Conservation (phyloP, 1,140 invertebrate genomes). For the Dermatophagoides farinae region DNA sequence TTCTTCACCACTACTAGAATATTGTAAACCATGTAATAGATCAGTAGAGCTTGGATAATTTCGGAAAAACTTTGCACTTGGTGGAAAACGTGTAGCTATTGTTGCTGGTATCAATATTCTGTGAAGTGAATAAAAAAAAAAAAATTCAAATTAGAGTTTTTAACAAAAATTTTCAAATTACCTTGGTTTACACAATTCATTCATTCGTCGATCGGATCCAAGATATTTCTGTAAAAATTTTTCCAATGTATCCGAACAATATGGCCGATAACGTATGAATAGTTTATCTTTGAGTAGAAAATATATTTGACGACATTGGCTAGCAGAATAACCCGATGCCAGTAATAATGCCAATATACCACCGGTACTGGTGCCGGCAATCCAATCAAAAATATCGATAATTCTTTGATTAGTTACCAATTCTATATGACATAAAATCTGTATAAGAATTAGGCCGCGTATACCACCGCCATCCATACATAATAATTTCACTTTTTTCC, state of each 20-base stretch:
- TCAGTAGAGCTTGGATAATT: slow-evolving; percentile 59
- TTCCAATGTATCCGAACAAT: slow-evolving; percentile 63
- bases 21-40: slow-evolving; percentile 30
- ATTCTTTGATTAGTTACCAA: slow-evolving; percentile 41
- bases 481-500: slow-evolving; percentile 1
- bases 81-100: slow-evolving; percentile 70
- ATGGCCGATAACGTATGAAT: slow-evolving; percentile 60
- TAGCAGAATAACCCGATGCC: slow-evolving; percentile 18
- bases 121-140: not conserved
- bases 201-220: slow-evolving; percentile 44
- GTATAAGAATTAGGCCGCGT: slow-evolving; percentile 63
- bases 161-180: not conserved
- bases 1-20: not conserved
- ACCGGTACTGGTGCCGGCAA: slow-evolving; percentile 88
- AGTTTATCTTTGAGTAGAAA: slow-evolving; percentile 78
- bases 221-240: slow-evolving; percentile 69
- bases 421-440: slow-evolving; percentile 63
- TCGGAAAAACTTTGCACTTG: slow-evolving; percentile 78
- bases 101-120: slow-evolving; percentile 72
- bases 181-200: slow-evolving; percentile 15
- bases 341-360: slow-evolving; percentile 39
- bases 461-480: slow-evolving; percentile 58
- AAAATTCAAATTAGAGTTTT: not conserved
- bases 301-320: slow-evolving; percentile 51
- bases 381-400: slow-evolving; percentile 77